Evolutionary conservation across 2,888 invertebrate species (phyloP).

Genomic region (Lasiommata megera): DNA sequence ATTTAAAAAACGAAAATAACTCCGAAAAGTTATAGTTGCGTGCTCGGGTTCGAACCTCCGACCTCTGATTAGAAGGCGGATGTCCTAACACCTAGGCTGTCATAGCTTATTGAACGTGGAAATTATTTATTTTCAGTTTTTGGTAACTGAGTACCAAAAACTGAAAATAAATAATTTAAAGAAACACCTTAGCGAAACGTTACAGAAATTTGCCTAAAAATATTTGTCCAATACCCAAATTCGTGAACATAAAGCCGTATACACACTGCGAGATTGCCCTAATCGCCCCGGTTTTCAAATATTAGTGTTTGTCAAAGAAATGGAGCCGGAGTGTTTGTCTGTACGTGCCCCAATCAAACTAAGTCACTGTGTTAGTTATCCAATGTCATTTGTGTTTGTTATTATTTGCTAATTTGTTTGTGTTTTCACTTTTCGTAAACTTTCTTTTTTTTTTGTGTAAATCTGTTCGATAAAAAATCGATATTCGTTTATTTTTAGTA

Average conservation of each 20-base stretch:
- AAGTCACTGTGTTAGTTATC: conserved; percentile 34
- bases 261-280: conserved; percentile 47
- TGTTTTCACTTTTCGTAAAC: not conserved
- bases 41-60: no score
- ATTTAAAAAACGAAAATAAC: no score
- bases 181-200: not conserved
- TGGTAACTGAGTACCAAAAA: no score
- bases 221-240: conserved; percentile 19
- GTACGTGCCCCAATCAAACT: conserved; percentile 51
- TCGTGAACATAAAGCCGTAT: conserved; percentile 26
- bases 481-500: no score
- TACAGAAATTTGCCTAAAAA: conserved; percentile 10
- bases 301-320: conserved; percentile 79
- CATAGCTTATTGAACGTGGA: no score
- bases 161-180: not conserved
- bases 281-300: conserved; percentile 71
- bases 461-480: no score
- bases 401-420: conserved; percentile 10
- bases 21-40: no score
- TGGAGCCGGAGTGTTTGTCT: conserved; percentile 50
- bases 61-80: no score
- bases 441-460: not conserved
- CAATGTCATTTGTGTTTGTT: conserved; percentile 9
- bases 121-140: no score
- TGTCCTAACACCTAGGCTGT: no score